Percentiles rank a stretch among this genome's conserved stretches.
phyloP scores from a whole-genome alignment of 1,140 invertebrate genomes.

The Trichonephila clavata region DNA sequence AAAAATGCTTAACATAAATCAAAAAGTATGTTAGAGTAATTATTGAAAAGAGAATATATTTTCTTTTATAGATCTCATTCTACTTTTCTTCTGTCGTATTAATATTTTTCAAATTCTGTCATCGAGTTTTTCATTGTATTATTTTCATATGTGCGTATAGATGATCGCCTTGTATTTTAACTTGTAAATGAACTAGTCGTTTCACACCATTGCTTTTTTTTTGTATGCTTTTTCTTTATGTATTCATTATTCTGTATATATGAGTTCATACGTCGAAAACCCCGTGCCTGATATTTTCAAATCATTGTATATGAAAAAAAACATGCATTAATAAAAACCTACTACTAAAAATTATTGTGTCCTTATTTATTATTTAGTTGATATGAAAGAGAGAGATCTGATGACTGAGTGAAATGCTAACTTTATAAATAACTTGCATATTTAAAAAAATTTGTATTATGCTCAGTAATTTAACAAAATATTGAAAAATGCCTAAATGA shows the following conservation, averaged over 20 bases:
- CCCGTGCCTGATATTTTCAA: neutral
- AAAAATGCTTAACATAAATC: too few relatives aligned
- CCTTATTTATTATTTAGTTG: neutral
- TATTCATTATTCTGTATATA: neutral
- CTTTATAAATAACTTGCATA: too few relatives aligned
- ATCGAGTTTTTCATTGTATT: neutral
- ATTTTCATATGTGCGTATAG: neutral
- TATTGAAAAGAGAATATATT: too few relatives aligned
- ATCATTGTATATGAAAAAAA: neutral
- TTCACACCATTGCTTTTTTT: constrained; percentile 18
- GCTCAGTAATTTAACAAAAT: too few relatives aligned
- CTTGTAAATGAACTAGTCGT: constrained; percentile 29
- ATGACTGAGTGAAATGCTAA: too few relatives aligned
- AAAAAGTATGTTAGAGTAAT: too few relatives aligned
- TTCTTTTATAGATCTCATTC: too few relatives aligned
- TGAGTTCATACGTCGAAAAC: neutral
- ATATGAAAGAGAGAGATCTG: too few relatives aligned
- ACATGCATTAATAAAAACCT: constrained; percentile 7
- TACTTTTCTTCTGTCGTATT: too few relatives aligned
- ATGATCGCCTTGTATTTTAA: neutral
- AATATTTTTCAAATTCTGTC: too few relatives aligned
- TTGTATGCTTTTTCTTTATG: neutral
- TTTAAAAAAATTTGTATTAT: too few relatives aligned
- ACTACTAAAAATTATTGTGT: neutral
- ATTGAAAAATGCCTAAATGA: too few relatives aligned